A percentile compares a stretch with the other conserved stretches of the same genome.
Evolutionary conservation across 2,888 invertebrate species (phyloP).

Genomic region (Bibio marci): DNA sequence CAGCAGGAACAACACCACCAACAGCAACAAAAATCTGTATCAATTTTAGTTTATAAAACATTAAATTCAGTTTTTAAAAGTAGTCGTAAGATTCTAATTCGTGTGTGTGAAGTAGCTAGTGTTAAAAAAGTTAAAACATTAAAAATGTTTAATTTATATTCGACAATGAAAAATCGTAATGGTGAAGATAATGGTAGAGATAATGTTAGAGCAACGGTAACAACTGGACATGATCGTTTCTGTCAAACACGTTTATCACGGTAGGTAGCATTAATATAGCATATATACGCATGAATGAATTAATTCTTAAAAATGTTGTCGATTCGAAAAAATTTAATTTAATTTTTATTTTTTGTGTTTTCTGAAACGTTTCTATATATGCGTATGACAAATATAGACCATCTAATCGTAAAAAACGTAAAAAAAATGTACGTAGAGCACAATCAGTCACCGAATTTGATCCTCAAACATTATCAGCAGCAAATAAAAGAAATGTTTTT

Average conservation of each 20-base stretch:
- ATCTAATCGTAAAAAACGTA: slow-evolving; percentile 27
- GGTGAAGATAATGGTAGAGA: slow-evolving; percentile 14
- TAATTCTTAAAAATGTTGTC: not conserved
- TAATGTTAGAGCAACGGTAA: slow-evolving; percentile 36
- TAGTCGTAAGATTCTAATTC: slow-evolving; percentile 29
- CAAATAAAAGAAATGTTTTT: slow-evolving; percentile 43
- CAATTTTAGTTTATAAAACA: slow-evolving; percentile 29
- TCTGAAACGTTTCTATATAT: no score
- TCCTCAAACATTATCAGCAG: slow-evolving; percentile 41
- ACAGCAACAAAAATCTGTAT: slow-evolving; percentile 18
- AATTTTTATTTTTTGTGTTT: not conserved
- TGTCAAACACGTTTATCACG: slow-evolving; percentile 47
- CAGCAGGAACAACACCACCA: not conserved
- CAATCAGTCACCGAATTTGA: slow-evolving; percentile 53
- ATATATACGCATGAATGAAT: not conserved
- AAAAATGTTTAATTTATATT: slow-evolving; percentile 62
- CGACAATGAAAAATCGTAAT: slow-evolving; percentile 42
- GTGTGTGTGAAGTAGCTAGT: slow-evolving; percentile 30
- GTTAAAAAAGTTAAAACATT: slow-evolving; percentile 22
- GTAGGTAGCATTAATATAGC: slow-evolving; percentile 17
- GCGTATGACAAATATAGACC: slow-evolving; percentile 9
- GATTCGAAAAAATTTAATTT: not conserved
- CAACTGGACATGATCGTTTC: slow-evolving; percentile 68
- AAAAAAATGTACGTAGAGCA: slow-evolving; percentile 42
- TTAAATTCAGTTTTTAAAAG: slow-evolving; percentile 30